Evolutionary conservation across 2,113 vertebrate species (phyloP), one percentile per base, ranked within the genome.

Genomic region (Lepus americanus): DNA sequence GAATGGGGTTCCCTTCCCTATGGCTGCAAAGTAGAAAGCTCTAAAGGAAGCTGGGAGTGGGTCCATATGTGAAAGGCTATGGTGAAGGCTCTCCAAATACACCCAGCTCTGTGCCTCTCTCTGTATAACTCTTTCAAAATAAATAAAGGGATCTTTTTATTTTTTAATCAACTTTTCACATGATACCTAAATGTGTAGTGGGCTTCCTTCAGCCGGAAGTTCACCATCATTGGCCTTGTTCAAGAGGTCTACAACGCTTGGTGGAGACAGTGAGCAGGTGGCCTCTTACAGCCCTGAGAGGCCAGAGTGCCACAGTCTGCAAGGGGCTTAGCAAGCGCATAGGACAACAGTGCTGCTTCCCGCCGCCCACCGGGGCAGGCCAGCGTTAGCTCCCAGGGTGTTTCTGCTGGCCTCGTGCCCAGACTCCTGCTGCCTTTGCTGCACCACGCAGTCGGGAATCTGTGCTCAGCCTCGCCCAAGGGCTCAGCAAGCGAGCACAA

Each of bases 331-430:
- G 74, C 76, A 61, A 61, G 72, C 76, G 36, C 13, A 33, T 29
- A 29, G 0, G 29, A 78, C 63, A 79, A 73, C 8, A 39, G 74
- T 29, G 6, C 36, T 29, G 36, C 20, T 31, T 12, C 74, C 59
- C 63, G 49, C 19, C 73, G 70, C 36, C 80, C 51, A 22, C 36
- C 6, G 53, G 72, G n/a, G 63, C 1, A n/a, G 76, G 29, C 77
- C 51, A 39, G 64, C 74, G 84, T 82, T 80, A 80, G 80, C 89
- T 64, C 4, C 51, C 64, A 8, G 31, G 55, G 6, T n/a, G 66
- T 97, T 87, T 93, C 80, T 59, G 25, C 19, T 87, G 91, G 95
- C 80, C 23, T 33, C 8, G 1, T 51, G 77, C 92, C 95, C 61
- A 23, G n/a, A 29, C 77, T 74, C 51, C 76, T 70, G 69, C n/a